These are phyloP conservation scores for Ganaspis sp. DNA, from an alignment of 1,140 invertebrate species.

Conservation along the genomic window DNA sequence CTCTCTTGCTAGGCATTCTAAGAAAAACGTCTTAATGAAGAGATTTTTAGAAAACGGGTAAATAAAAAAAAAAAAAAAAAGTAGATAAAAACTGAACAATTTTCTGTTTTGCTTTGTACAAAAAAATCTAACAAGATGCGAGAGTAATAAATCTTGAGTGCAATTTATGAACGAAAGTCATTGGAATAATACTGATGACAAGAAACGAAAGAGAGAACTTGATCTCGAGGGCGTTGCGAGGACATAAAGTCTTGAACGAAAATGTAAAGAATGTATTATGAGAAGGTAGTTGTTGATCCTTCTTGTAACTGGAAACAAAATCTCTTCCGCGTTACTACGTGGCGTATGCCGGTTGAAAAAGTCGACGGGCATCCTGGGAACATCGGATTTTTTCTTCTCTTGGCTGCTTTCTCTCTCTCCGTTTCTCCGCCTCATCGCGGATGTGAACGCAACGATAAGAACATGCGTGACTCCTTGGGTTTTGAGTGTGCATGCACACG, in stretches of 20 bases:
- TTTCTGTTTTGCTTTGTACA: no score
- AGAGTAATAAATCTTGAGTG: neutral
- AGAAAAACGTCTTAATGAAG: no score
- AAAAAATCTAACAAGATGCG: no score
- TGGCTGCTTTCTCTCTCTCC: slow-evolving; percentile 63
- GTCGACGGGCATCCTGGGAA: slow-evolving; percentile 66
- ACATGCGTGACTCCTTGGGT: slow-evolving; percentile 67
- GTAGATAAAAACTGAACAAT: neutral
- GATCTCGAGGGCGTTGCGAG: neutral
- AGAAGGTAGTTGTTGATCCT: slow-evolving; percentile 30
- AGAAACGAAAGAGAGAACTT: slow-evolving; percentile 7
- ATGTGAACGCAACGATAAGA: slow-evolving; percentile 70
- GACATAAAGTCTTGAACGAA: slow-evolving; percentile 2
- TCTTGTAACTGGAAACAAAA: slow-evolving; percentile 37
- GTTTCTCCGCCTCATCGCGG: slow-evolving; percentile 65
- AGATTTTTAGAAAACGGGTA: no score
- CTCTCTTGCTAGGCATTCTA: no score
- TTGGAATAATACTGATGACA: neutral
- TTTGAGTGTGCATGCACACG: neutral
- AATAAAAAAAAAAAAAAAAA: neutral
- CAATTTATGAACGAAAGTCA: neutral
- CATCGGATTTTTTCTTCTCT: slow-evolving; percentile 60
- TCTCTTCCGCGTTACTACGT: slow-evolving; percentile 61
- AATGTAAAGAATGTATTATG: slow-evolving; percentile 27
- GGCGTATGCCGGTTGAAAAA: slow-evolving; percentile 46